Conservation (phyloP, 2,797 vertebrate species). For the Acestrorhynchus altus region DNA sequence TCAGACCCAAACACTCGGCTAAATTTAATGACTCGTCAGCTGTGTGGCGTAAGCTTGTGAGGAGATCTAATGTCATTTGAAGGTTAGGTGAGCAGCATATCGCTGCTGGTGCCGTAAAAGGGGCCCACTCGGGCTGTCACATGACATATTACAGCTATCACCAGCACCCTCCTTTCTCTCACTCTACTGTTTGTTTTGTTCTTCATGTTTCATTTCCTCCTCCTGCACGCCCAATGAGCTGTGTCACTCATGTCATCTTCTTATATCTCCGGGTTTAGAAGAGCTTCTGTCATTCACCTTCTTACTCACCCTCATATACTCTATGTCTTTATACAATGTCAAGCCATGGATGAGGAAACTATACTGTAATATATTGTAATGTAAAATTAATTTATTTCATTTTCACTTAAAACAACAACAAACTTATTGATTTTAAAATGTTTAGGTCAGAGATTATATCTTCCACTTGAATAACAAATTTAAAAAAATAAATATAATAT, state of each 20-base stretch:
- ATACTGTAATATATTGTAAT: too few relatives aligned
- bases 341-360: neutral
- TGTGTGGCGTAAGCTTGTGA: conserved; percentile 59
- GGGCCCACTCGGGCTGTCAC: conserved; percentile 36
- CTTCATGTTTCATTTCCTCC: conserved; percentile 68
- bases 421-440: too few relatives aligned
- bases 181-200: conserved; percentile 28
- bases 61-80: conserved; percentile 75
- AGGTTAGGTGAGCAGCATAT: conserved; percentile 71
- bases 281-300: conserved; percentile 50
- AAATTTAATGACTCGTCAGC: conserved; percentile 73
- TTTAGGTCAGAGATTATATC: too few relatives aligned
- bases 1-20: conserved; percentile 63
- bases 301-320: conserved; percentile 44
- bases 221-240: conserved; percentile 28
- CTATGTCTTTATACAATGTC: conserved; percentile 1
- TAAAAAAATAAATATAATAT: neutral
- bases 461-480: neutral
- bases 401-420: too few relatives aligned
- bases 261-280: conserved; percentile 21
- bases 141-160: conserved; percentile 57
- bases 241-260: conserved; percentile 32
- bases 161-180: conserved; percentile 35
- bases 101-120: conserved; percentile 15
- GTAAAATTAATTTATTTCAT: too few relatives aligned